Evolutionary conservation across 2,797 vertebrate genomes (phyloP).

Genomic region (Tragopan temminckii): DNA sequence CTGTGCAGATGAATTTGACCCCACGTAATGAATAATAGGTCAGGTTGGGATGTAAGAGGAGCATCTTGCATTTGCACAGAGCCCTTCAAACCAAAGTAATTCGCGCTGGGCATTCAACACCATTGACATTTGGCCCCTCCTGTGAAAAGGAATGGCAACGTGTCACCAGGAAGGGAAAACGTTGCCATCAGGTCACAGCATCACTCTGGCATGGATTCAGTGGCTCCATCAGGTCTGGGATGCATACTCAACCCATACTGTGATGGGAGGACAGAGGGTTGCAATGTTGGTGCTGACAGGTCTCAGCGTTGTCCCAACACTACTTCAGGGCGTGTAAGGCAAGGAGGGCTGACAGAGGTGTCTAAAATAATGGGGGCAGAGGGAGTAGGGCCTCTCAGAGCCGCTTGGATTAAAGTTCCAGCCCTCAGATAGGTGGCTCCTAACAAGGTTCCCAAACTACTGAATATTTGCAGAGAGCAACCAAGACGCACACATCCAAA

Average conservation of each 20-base stretch:
- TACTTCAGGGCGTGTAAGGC: fast-evolving
- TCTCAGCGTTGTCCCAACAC: not conserved
- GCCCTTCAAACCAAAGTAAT: not conserved
- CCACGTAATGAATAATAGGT: fast-evolving
- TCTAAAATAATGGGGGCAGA: not conserved
- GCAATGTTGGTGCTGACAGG: not conserved
- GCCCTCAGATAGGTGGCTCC: slow-evolving; percentile 9
- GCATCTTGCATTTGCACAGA: not conserved
- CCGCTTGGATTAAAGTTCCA: not conserved
- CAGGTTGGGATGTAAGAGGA: not conserved
- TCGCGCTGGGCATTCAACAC: not conserved
- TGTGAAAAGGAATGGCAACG: not conserved
- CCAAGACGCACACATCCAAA: not conserved
- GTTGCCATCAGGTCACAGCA: too few relatives aligned
- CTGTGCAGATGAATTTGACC: not conserved
- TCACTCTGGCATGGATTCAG: not conserved
- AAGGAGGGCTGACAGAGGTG: not conserved
- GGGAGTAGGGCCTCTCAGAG: not conserved
- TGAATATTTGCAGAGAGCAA: not conserved
- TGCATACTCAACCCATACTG: fast-evolving
- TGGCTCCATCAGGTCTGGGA: not conserved
- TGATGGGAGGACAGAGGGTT: not conserved
- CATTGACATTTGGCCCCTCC: not conserved
- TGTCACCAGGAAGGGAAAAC: not conserved
- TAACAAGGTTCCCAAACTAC: slow-evolving; percentile 11